Base-by-base conservation (phyloP, 1,140 invertebrate species). In the Drosophila pachea region DNA sequence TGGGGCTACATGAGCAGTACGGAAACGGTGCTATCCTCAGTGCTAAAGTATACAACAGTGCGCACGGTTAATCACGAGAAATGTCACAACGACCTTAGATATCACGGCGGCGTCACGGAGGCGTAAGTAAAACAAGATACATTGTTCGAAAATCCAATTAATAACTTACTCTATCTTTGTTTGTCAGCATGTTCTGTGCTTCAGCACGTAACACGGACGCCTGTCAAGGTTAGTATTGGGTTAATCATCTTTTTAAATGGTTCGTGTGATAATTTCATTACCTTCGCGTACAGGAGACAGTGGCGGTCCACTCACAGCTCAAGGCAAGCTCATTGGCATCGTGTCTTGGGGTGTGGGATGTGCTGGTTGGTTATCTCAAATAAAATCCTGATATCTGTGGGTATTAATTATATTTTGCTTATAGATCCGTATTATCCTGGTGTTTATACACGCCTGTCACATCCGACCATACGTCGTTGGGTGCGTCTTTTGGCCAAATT, bases 291-390 rank as follows among this genome's bases (percentile, higher is more conserved):
- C 36, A 82, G 78, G 78, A 2, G 91, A 92, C 64, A 91, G 91
- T 22, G 91, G 91, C 31, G 91, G 91, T 7, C 90, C 91, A 31
- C 86, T 92, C 32, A 74, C 87, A n/a, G 45, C 67, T 4, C 53
- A 89, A 8, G 79, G 86, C n/a, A 73, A 53, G 0, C 68, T 91
- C 0, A 88, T 90, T 50, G 94, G 94, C 16, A 87, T 94, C 14
- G 91, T 93, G 0, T 93, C 93, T 22, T 94, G 93, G 91, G 94
- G 93, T 16, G 89, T 91, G 16, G 91, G 91, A 1, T 95, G 94
- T 71, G 93, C 90, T 2, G 68, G 68, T 70, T 11, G 12, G 40
- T 32, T 22, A 2, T 2, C 1, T 22, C 22, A 22, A 22, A 22
- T 22, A 22, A 1, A 22, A 22, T 22, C 22, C 22, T 22, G 3